A percentile compares a stretch with the other conserved stretches of the same genome.
Conservation (phyloP, 2,797 vertebrate genomes). For the Protosalanx chinensis region DNA sequence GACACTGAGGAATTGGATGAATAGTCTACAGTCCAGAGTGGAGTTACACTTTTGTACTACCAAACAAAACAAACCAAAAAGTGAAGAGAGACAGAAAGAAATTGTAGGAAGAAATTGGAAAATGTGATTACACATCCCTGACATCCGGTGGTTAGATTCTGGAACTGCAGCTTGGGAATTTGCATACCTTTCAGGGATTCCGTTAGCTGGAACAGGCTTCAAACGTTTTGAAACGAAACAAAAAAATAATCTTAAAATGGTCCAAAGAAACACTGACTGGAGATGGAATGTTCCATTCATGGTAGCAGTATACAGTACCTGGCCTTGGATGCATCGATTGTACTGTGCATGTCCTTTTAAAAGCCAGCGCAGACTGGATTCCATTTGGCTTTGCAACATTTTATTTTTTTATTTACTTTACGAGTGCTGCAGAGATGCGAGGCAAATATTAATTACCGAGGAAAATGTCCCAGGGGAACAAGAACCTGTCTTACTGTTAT, state of each 20-base stretch:
- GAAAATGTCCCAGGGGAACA: constrained; percentile 43
- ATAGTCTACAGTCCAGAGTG: not conserved
- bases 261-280: too few relatives aligned
- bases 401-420: too few relatives aligned
- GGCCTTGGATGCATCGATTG: not conserved
- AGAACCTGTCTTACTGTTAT: constrained; percentile 43
- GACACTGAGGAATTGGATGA: too few relatives aligned
- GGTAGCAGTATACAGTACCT: not conserved
- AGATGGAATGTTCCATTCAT: too few relatives aligned
- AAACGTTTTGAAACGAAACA: not conserved
- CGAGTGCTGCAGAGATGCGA: constrained; percentile 25
- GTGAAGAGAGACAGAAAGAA: not conserved
- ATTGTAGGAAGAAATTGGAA: not conserved
- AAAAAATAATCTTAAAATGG: too few relatives aligned
- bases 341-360: not conserved
- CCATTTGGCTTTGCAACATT: not conserved
- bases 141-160: constrained; percentile 60
- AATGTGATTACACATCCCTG: constrained; percentile 45
- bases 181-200: not conserved
- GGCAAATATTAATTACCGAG: constrained; percentile 51
- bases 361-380: not conserved
- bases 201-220: not conserved
- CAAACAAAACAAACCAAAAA: too few relatives aligned
- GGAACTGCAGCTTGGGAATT: constrained; percentile 27
- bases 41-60: too few relatives aligned